Evolutionary conservation across 2,888 invertebrate species (phyloP).

Genomic region (Microchrysa polita): DNA sequence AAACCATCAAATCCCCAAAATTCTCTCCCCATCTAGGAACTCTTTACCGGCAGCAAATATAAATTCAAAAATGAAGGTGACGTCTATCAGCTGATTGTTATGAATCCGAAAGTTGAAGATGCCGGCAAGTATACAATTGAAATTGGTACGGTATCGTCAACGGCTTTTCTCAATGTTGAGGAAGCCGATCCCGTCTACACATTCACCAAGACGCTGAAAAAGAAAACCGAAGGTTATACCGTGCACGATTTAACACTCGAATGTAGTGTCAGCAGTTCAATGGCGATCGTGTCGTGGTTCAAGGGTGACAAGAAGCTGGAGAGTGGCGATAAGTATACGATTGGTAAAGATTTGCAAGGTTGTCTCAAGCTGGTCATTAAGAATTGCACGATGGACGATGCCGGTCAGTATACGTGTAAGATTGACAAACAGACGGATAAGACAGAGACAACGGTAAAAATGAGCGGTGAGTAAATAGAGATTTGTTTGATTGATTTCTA

Average conservation of each 20-base stretch:
- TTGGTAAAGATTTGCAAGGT: constrained; percentile 93
- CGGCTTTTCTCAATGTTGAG: constrained; percentile 95
- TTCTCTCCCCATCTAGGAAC: constrained; percentile 72
- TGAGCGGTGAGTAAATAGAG: constrained; percentile 72
- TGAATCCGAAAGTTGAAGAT: constrained; percentile 93
- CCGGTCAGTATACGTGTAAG: constrained; percentile 88
- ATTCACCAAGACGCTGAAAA: constrained; percentile 90
- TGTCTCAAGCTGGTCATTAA: constrained; percentile 89
- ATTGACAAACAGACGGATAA: constrained; percentile 90
- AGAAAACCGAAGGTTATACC: constrained; percentile 88
- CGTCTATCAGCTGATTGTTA: constrained; percentile 88
- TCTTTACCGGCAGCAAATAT: constrained; percentile 95
- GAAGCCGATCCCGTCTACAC: constrained; percentile 95
- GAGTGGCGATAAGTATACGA: constrained; percentile 81
- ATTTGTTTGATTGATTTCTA: not conserved
- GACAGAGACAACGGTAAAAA: constrained; percentile 82
- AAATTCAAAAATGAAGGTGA: constrained; percentile 95
- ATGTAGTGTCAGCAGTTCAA: constrained; percentile 91
- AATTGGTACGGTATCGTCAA: constrained; percentile 87
- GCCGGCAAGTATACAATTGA: constrained; percentile 96
- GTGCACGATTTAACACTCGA: constrained; percentile 91
- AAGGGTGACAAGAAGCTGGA: constrained; percentile 82
- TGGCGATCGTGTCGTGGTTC: constrained; percentile 95
- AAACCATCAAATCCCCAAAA: not conserved
- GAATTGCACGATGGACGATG: constrained; percentile 82